Conservation (phyloP, 2,888 invertebrate genomes). For the Balanococcus diminutus region DNA sequence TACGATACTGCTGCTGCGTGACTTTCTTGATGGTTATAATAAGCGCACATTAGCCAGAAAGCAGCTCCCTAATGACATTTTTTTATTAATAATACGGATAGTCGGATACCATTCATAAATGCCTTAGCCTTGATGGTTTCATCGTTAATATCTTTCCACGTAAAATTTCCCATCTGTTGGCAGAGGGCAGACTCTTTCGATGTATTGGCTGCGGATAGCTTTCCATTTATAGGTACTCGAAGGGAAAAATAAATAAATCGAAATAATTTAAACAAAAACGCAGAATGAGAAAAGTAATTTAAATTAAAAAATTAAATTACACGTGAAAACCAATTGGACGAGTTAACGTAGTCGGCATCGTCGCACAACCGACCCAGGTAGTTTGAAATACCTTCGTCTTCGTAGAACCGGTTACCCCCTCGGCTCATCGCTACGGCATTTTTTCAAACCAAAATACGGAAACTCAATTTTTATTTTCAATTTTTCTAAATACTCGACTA, state of each 20-base stretch:
- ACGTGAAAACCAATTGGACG: slow-evolving; percentile 7
- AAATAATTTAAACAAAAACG: background rate
- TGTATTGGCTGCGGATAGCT: background rate
- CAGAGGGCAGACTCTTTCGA: background rate
- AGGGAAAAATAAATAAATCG: background rate
- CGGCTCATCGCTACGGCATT: background rate
- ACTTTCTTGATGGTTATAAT: background rate
- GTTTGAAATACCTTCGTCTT: slow-evolving; percentile 6
- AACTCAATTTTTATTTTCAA: background rate
- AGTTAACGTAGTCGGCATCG: background rate
- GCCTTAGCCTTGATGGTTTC: too few species aligned
- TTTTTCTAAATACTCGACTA: background rate
- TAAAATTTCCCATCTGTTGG: too few species aligned
- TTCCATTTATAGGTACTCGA: background rate
- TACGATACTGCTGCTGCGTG: background rate
- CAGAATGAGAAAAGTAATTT: background rate
- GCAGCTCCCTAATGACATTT: background rate
- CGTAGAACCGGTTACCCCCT: background rate
- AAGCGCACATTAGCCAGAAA: background rate
- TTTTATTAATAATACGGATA: background rate
- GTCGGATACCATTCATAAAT: background rate
- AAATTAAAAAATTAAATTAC: slow-evolving; percentile 11
- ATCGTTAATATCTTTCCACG: too few species aligned
- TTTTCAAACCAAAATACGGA: background rate
- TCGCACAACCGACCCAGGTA: background rate